Conservation (phyloP, 2,888 invertebrate species). For the Nymphalis polychloros region DNA sequence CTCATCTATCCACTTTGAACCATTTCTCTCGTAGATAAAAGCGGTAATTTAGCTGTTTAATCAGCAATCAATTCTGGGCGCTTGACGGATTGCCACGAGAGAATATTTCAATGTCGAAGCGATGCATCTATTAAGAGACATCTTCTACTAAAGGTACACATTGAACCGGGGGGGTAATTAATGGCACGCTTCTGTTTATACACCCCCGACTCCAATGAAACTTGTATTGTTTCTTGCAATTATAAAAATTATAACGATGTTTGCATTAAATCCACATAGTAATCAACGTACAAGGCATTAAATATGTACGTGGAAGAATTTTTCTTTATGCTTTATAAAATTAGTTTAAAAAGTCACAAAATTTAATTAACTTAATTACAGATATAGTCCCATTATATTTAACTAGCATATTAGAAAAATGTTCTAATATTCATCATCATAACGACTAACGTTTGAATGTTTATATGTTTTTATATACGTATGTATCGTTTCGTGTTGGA, state of each 20-base stretch:
- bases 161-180: slow-evolving; percentile 28
- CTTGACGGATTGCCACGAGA: slow-evolving; percentile 67
- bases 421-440: too few species aligned
- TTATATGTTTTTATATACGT: too few species aligned
- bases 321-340: neutral
- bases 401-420: too few species aligned
- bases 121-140: slow-evolving; percentile 35
- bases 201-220: slow-evolving; percentile 13
- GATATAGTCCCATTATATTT: too few species aligned
- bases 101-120: slow-evolving; percentile 62
- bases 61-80: slow-evolving; percentile 67
- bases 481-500: too few species aligned
- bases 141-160: slow-evolving; percentile 35
- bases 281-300: neutral
- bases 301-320: neutral
- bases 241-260: neutral
- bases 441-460: too few species aligned
- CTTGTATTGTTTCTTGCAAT: slow-evolving; percentile 6
- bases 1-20: slow-evolving; percentile 38
- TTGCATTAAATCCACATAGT: neutral
- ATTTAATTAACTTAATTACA: too few species aligned
- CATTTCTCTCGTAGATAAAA: slow-evolving; percentile 47
- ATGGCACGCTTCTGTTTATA: slow-evolving; percentile 24
- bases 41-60: slow-evolving; percentile 67
- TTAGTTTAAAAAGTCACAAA: neutral